Evolutionary conservation across 2,113 vertebrate genomes (phyloP).

Genomic region (Nyctereutes procyonoides): DNA sequence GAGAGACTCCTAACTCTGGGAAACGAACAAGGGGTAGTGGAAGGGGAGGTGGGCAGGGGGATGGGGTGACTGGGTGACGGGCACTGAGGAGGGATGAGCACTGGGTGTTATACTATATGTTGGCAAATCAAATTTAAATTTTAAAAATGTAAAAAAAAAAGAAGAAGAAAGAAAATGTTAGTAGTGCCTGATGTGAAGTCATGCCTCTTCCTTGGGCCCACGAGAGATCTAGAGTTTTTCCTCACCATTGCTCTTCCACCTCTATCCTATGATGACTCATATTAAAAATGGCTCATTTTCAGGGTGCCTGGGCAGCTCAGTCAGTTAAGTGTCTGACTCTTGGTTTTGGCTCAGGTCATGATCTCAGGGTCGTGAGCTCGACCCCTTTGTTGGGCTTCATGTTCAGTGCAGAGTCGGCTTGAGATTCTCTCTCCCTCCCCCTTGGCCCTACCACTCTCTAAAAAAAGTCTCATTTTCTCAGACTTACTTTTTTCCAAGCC

Average conservation of each 20-base stretch:
- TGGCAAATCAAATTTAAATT: too few species aligned
- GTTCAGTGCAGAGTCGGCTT: background rate
- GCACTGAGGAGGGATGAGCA: too few species aligned
- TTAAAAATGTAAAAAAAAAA: too few species aligned
- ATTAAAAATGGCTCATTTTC: background rate
- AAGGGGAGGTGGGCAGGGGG: too few species aligned
- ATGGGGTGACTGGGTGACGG: too few species aligned
- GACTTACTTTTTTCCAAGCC: conserved; percentile 50
- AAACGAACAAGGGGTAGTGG: too few species aligned
- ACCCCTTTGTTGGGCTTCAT: background rate
- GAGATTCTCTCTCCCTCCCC: background rate
- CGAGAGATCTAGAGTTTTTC: background rate
- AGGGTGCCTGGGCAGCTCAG: background rate
- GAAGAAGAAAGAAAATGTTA: background rate
- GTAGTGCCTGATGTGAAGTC: background rate
- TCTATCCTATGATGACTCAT: background rate
- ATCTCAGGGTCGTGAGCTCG: background rate
- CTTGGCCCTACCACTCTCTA: too few species aligned
- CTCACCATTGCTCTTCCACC: background rate
- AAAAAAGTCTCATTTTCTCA: background rate
- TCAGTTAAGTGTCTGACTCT: background rate
- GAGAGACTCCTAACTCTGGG: too few species aligned
- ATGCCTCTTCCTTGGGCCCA: background rate
- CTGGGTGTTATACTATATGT: too few species aligned
- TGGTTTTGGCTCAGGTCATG: background rate